These are phyloP conservation scores for Bujurquina vittata DNA, from an alignment of 2,113 vertebrate species.

Conservation along the genomic window DNA sequence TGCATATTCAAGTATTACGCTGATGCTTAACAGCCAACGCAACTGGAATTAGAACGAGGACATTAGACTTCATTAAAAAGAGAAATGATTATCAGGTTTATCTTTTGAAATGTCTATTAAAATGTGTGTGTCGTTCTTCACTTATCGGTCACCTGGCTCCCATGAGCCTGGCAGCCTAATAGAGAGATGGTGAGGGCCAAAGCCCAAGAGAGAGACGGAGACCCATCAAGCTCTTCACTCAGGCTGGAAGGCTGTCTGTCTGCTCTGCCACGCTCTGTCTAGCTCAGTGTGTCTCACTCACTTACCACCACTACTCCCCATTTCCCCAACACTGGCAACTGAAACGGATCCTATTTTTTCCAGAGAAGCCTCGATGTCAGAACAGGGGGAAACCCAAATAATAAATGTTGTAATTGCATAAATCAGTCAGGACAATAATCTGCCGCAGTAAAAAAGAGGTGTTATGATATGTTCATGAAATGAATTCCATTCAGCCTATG, in stretches of 20 bases:
- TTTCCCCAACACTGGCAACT: slow-evolving; percentile 11
- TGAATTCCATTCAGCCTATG: slow-evolving; percentile 72
- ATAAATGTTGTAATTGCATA: slow-evolving; percentile 38
- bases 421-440: slow-evolving; percentile 49
- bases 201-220: slow-evolving; percentile 74
- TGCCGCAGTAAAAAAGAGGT: slow-evolving; percentile 27
- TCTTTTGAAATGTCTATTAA: slow-evolving; percentile 87
- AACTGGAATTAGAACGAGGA: slow-evolving; percentile 82
- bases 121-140: slow-evolving; percentile 79
- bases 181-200: slow-evolving; percentile 79
- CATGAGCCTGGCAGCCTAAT: slow-evolving; percentile 79
- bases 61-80: slow-evolving; percentile 85
- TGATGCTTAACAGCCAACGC: slow-evolving; percentile 77
- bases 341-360: slow-evolving; percentile 13
- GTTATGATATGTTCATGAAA: slow-evolving; percentile 53
- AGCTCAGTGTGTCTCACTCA: slow-evolving; percentile 37
- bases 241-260: slow-evolving; percentile 68
- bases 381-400: slow-evolving; percentile 29
- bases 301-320: slow-evolving; percentile 6
- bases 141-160: slow-evolving; percentile 86
- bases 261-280: slow-evolving; percentile 57
- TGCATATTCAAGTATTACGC: slow-evolving; percentile 81
- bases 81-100: slow-evolving; percentile 85
- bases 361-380: not conserved
- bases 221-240: slow-evolving; percentile 71